Percentiles rank a stretch among this genome's conserved stretches.
phyloP scores from a whole-genome alignment of 2,113 vertebrate species.

The Recurvirostra avosetta region DNA sequence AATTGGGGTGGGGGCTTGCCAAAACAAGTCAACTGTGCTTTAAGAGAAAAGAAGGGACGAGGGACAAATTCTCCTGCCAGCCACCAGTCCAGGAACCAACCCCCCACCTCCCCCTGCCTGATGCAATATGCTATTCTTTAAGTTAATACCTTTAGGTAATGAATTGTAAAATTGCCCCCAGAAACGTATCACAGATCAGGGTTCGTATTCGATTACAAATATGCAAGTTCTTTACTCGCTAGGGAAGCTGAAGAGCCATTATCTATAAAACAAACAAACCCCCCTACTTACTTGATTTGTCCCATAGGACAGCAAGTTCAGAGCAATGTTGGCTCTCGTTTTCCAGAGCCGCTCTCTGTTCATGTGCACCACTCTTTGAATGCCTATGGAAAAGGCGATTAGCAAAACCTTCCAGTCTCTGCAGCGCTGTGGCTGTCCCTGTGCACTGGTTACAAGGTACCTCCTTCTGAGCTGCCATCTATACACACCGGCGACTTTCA shows the following conservation, averaged over 20 bases:
- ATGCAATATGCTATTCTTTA: background rate
- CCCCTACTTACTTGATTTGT: slow-evolving; percentile 87
- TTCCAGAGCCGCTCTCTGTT: slow-evolving; percentile 78
- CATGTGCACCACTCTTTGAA: slow-evolving; percentile 77
- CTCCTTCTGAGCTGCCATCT: slow-evolving; percentile 88
- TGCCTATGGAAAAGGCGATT: slow-evolving; percentile 86
- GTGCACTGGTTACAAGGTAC: slow-evolving; percentile 64
- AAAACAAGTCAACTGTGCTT: background rate
- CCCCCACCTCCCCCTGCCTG: background rate
- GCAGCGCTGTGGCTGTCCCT: slow-evolving; percentile 77
- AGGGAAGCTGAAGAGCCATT: background rate
- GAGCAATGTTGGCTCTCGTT: slow-evolving; percentile 79
- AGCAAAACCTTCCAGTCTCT: slow-evolving; percentile 84
- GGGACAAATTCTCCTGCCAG: background rate
- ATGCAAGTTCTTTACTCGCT: background rate
- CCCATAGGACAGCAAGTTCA: slow-evolving; percentile 83
- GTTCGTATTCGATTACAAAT: background rate
- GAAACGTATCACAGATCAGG: background rate
- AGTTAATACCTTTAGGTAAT: background rate
- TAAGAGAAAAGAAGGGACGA: background rate
- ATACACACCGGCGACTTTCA: background rate
- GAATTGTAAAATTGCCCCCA: background rate
- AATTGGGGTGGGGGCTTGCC: background rate
- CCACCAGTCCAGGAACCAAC: background rate
- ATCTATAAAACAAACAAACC: background rate